Base-by-base conservation (phyloP, 1,140 invertebrate genomes). In the Stenopsyche tienmushanensis region DNA sequence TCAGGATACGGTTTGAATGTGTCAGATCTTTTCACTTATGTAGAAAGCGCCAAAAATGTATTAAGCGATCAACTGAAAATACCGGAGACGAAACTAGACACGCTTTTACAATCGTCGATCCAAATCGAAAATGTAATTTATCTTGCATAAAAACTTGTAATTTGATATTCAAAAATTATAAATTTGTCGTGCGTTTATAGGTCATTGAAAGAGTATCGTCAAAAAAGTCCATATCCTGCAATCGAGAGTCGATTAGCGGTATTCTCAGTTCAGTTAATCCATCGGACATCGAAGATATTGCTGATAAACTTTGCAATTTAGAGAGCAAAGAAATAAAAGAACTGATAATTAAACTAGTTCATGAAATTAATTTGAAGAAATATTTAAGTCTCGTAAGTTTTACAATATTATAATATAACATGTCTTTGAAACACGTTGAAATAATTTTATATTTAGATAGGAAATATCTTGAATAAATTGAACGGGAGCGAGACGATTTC, bases 1-100 rank as follows among this genome's bases (percentile, higher is more conserved):
- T 64, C 71, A 85, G 83, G 77, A 69, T 76, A 79, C 44, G 83
- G 83, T 17, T 76, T 85, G 21, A 75, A 69, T 57, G 73, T 84
- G 15, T 73, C 75, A 15, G 82, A 84, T 66, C 68, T 85, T 53
- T 84, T 84, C 71, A 77, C 74, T 24, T 80, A 81, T 65, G 79
- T 81, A 26, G 73, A 75, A 7, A 69, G 75, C 53, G 77, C 81
- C 34, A 81, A 79, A 65, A 71, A 73, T n/a, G 75, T 77, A 41
- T 54, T 84, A 23, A 69, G 65, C 15, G 52, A 69, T 3, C 67
- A 80, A 45, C 72, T 84, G 20, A 65, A 76, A 8, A 62, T 80
- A 1, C 64, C 71, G 0, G 71, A 78, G 13, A 73, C 76, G 25
- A 73, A 80, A 25, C 71, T 79, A 13, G 73, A 80, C 21, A 77